phyloP scores from a whole-genome alignment of 2,797 vertebrate genomes.

The Phataginus tetradactyla region DNA sequence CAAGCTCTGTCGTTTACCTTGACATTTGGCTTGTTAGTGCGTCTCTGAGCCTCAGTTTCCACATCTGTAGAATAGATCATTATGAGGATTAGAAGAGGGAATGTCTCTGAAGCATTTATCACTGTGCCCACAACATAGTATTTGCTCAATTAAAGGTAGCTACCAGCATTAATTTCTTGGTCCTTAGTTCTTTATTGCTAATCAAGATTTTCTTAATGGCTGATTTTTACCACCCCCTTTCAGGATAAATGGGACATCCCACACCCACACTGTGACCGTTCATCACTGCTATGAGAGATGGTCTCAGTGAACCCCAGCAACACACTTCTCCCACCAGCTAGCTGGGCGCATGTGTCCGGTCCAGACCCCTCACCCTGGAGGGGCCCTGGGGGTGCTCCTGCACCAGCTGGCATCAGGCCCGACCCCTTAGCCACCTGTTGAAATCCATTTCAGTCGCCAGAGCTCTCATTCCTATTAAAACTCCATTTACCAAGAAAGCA shows the following conservation, averaged over 20 bases:
- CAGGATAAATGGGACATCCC: background rate
- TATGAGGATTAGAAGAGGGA: background rate
- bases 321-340: background rate
- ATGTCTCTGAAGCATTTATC: background rate
- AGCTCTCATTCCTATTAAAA: constrained; percentile 89
- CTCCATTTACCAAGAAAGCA: constrained; percentile 86
- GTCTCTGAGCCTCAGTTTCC: background rate
- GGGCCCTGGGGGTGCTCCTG: background rate
- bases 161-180: background rate
- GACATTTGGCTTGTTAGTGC: background rate
- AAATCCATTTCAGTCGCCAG: constrained; percentile 83
- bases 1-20: background rate
- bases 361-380: background rate
- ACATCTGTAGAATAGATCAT: background rate
- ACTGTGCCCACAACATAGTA: background rate
- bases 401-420: background rate
- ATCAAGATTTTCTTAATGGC: background rate
- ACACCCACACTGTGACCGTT: background rate
- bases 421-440: constrained; percentile 82
- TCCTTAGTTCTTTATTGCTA: background rate
- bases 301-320: background rate
- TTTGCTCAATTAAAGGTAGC: background rate
- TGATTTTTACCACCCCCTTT: background rate
- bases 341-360: background rate
- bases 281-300: background rate